Evolutionary conservation across 1,140 invertebrate genomes (phyloP), one percentile per base, ranked within the genome.

Genomic region (Ptiloglossa arizonensis): DNA sequence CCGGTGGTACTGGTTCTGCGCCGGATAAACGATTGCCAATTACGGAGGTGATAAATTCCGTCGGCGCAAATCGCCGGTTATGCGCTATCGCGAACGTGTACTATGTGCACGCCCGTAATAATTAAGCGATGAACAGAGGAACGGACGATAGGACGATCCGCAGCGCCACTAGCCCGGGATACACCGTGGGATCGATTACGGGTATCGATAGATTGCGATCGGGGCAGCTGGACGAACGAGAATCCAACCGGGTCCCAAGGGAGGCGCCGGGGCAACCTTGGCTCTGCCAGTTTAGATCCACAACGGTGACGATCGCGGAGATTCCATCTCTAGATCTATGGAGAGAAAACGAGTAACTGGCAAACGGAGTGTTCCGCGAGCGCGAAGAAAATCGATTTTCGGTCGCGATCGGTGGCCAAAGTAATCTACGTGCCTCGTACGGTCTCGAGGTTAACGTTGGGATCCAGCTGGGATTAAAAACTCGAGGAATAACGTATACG

Each of bases 21-120:
- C 73, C 69, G 83, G 82, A 87, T 88, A 88, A 89, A 88, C 87
- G 88, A 89, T 89, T 85, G 86, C 80, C 86, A 87, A 88, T 89
- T 90, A 88, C 81, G 80, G 73, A 64, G 86, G 83, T 86, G 88
- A 89, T 90, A 89, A 90, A 89, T 89, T 89, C 84, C 73, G 68
- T n/a, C 85, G 80, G 79, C 72, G 83, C 84, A 83, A 88, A 83
- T 85, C 83, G 70, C 44, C 38, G 78, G 79, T 87, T 87, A 87
- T 80, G 72, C 44, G 73, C 60, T 87, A 86, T 87, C 81, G 82
- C 82, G 35, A 71, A 70, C 81, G 63, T 76, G 80, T 71, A 82
- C 79, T 82, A 70, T 69, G 80, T 67, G 63, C 66, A 41, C 73
- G 83, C 75, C 70, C 78, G 81, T 85, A 83, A 88, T 89, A 89